Evolutionary conservation across 1,140 invertebrate species (phyloP), one percentile per base, ranked within the genome.

Genomic region (Magallana ariakensis): DNA sequence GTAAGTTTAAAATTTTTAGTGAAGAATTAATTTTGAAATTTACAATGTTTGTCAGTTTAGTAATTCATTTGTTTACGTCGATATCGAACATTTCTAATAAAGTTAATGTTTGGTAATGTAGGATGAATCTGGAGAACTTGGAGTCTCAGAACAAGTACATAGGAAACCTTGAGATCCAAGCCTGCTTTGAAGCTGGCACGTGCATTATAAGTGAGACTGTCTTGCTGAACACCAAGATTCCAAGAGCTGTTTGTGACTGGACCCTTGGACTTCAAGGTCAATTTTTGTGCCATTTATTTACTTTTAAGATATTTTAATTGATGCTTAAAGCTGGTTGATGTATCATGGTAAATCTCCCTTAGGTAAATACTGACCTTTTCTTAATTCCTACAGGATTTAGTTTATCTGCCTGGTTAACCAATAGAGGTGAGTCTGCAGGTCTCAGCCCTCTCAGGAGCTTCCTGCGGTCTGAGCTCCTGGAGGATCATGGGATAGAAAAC

Each of bases 171-270:
- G 83, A 89, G 11, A 56, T 89, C 7, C 86, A 83, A 19, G 56
- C 85, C 16, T 89, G 89, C 57, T 87, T 88, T 84, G 89, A 89
- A 55, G 33, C 53, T 2, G 57, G 11, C n/a, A 70, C 86, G 0
- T 87, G 87, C 82, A 22, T 85, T 33, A 33, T 88, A 33, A 70
- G 22, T 81, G 80, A 85, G 15, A 83, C 58, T 26, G 82, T 89
- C 15, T 56, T 89, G 13, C 53, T n/a, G 19, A 85, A 88, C 60
- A 84, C 87, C 22, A 80, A 84, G 80, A 54, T 90, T 26, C 85
- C 87, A 46, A 84, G 88, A 54, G 57, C 83, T n/a, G 53, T 85
- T 15, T 90, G 89, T 88, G 80, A 88, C 60, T 90, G 89, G 89
- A 85, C 84, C 13, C 81, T 33, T 26, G 87, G 83, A 19, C 85